Conservation (phyloP, 2,888 invertebrate genomes). For the Hypomecis atomaria region DNA sequence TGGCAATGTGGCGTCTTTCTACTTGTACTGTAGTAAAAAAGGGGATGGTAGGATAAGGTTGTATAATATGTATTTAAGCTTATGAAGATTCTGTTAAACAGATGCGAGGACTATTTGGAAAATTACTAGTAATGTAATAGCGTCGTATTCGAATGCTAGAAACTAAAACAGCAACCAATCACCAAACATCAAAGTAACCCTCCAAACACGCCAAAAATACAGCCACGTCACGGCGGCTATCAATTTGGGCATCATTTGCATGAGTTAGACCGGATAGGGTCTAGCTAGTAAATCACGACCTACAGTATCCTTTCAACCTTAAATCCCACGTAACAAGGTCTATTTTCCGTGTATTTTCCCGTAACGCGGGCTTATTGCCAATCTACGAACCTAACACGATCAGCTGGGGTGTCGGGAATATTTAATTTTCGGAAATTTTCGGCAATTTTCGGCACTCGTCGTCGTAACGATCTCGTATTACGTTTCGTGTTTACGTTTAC, state of each 20-base stretch:
- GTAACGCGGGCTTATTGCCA: constrained; percentile 70
- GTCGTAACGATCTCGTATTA: constrained; percentile 55
- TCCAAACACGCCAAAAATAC: constrained; percentile 17
- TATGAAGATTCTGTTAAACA: too few species aligned
- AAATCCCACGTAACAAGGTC: constrained; percentile 5
- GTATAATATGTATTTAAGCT: too few species aligned
- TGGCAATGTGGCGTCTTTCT: too few species aligned
- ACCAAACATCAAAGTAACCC: background rate
- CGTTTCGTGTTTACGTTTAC: constrained; percentile 40
- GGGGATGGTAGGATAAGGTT: too few species aligned
- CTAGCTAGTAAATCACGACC: constrained; percentile 25
- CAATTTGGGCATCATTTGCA: constrained; percentile 68
- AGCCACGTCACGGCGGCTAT: constrained; percentile 47
- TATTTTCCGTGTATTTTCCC: constrained; percentile 31
- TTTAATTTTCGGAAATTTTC: constrained; percentile 82
- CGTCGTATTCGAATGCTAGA: too few species aligned
- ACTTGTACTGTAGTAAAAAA: too few species aligned
- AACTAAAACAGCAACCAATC: background rate
- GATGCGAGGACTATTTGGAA: too few species aligned
- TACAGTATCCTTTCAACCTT: constrained; percentile 15
- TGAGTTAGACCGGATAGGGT: constrained; percentile 54
- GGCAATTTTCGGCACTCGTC: constrained; percentile 63
- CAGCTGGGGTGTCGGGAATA: constrained; percentile 68
- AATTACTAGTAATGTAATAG: too few species aligned
- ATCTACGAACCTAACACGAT: constrained; percentile 81